phyloP scores from a whole-genome alignment of 2,888 invertebrate species.

The Thymelicus acteon region DNA sequence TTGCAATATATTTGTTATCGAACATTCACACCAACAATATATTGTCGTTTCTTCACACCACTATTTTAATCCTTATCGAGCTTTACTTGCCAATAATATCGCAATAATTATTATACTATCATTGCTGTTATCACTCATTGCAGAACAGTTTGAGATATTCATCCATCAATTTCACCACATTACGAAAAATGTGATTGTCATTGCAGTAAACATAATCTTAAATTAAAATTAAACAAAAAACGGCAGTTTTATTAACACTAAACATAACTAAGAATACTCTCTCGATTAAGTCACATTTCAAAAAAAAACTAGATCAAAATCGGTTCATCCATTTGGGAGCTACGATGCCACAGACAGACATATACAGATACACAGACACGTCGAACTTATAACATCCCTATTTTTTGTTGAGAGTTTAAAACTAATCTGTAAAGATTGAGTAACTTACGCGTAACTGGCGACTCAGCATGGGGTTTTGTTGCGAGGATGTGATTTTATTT shows the following conservation, averaged over 20 bases:
- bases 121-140: slow-evolving; percentile 2
- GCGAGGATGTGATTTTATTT: slow-evolving; percentile 88
- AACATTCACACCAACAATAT: slow-evolving; percentile 6
- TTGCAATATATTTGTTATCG: slow-evolving; percentile 5
- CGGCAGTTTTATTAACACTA: too few relatives aligned
- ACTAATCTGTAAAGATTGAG: not conserved
- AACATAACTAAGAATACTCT: too few relatives aligned
- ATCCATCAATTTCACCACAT: not conserved
- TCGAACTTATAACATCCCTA: too few relatives aligned
- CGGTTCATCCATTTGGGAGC: too few relatives aligned
- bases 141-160: not conserved
- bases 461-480: slow-evolving; percentile 95
- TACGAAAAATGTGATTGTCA: not conserved
- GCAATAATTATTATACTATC: slow-evolving; percentile 12
- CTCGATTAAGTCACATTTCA: too few relatives aligned
- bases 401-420: too few relatives aligned
- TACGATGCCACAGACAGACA: too few relatives aligned
- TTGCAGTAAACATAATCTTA: not conserved
- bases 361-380: too few relatives aligned
- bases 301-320: not conserved
- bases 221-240: too few relatives aligned
- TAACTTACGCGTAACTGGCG: slow-evolving; percentile 91
- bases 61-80: slow-evolving; percentile 19
- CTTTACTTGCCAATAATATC: not conserved
- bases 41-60: slow-evolving; percentile 3